These are phyloP conservation scores for Hypomesus transpacificus DNA, from an alignment of 2,113 vertebrate species.

Conservation along the genomic window DNA sequence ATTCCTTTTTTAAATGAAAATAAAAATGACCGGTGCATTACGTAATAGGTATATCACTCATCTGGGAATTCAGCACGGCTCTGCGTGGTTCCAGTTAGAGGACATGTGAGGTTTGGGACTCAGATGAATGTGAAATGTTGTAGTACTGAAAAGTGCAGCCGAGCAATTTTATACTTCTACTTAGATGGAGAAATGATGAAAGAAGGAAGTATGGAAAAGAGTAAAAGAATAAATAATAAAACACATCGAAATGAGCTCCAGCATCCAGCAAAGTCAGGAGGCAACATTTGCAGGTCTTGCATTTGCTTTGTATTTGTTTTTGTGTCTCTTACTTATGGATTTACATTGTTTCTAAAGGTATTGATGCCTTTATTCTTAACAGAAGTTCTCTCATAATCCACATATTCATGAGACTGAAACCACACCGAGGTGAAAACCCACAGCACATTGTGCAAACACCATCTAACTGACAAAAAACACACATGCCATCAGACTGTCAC, in stretches of 20 bases:
- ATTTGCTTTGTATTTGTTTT: too few species aligned
- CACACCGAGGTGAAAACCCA: too few species aligned
- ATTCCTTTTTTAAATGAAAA: background rate
- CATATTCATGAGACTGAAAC: too few species aligned
- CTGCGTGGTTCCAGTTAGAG: conserved; percentile 4
- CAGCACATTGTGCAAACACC: too few species aligned
- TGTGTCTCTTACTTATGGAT: too few species aligned
- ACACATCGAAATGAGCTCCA: background rate
- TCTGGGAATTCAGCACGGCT: conserved; percentile 1
- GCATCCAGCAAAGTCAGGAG: background rate
- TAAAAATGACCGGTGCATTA: background rate
- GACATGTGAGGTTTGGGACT: conserved; percentile 33
- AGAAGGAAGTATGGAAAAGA: conserved; percentile 3
- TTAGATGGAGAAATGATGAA: conserved; percentile 9
- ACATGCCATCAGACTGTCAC: background rate
- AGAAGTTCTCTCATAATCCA: too few species aligned
- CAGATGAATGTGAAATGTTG: conserved; percentile 30
- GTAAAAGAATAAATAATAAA: background rate
- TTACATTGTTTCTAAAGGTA: too few species aligned
- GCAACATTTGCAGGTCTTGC: too few species aligned
- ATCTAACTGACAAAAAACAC: background rate
- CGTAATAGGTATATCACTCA: background rate
- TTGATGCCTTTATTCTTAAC: too few species aligned
- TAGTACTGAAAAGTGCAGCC: conserved; percentile 26
- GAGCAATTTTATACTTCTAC: conserved; percentile 38